Conservation (phyloP, 2,797 vertebrate species). For the Meriones psammophilus region DNA sequence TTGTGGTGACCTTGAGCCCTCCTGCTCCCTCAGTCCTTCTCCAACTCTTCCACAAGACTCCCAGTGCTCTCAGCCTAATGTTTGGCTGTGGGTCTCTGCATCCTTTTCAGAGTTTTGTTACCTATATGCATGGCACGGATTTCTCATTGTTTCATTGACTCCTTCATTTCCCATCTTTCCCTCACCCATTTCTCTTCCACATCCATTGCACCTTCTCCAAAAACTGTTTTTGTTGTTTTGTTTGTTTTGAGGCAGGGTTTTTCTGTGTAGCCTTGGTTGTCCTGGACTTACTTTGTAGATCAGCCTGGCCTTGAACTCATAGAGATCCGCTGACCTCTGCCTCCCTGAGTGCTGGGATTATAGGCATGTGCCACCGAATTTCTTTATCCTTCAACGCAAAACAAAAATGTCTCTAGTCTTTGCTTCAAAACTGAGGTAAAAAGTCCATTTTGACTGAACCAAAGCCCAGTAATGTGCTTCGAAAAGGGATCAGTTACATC, state of each 20-base stretch:
- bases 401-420: neutral
- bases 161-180: neutral
- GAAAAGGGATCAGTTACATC: neutral
- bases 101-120: neutral
- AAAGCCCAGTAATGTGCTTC: neutral
- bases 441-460: neutral
- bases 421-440: neutral
- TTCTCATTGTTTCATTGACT: neutral
- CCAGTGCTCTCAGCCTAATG: no score
- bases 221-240: neutral
- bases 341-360: no score
- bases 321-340: no score
- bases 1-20: no score
- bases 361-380: neutral
- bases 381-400: neutral
- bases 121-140: neutral
- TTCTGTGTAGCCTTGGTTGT: no score
- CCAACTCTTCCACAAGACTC: no score
- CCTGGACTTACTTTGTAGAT: no score
- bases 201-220: neutral
- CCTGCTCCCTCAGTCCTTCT: no score
- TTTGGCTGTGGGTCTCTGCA: no score
- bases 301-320: no score
- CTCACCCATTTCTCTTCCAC: neutral
- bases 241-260: no score